Base-by-base conservation (phyloP, 2,113 vertebrate species). In the Cephalopterus ornatus region DNA sequence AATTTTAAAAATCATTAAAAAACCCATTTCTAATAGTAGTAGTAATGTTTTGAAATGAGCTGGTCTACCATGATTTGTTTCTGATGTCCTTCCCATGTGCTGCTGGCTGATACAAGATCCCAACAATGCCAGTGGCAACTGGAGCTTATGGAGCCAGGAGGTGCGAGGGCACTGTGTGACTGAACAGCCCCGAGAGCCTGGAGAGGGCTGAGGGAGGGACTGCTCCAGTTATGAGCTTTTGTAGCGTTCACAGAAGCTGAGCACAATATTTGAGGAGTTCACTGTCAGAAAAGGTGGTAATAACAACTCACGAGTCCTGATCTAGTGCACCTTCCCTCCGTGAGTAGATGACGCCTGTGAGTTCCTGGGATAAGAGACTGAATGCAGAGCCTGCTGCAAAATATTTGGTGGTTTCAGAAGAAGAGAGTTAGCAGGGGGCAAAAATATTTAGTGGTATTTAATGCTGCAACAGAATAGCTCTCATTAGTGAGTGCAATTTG, bases 91-190 rank as follows among this genome's bases (percentile, higher is more conserved):
- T 14, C 2, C 1, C 35, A 6, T n/a, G 39, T 62, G 20, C 55
- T 37, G 19, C 22, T 70, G 23, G 13, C 47, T 92, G 39, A 33
- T 50, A 33, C 3, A 30, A 68, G 23, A 2, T 55, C 26, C 3
- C 1, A 7, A 7, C 22, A 52, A 8, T 55, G 37, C 11, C 13
- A 17, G 4, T 52, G 1, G 0, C 23, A 44, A 5, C 6, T 46
- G 68, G 32, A 47, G 39, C 39, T 8, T 24, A 5, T 32, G 14
- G 74, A 66, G 21, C 22, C 21, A 4, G 49, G n/a, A 55, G 14
- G 14, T 44, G 8, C 41, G 23, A 66, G 4, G 32, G 37, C 56
- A 3, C 15, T n/a, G 30, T 33, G 32, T 32, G 19, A 41, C 11
- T 47, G 39, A 68, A 12, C 37, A 47, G 35, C 8, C 2, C 8